Conservation (phyloP, 2,888 invertebrate species). For the Philopedon plagiatum region DNA sequence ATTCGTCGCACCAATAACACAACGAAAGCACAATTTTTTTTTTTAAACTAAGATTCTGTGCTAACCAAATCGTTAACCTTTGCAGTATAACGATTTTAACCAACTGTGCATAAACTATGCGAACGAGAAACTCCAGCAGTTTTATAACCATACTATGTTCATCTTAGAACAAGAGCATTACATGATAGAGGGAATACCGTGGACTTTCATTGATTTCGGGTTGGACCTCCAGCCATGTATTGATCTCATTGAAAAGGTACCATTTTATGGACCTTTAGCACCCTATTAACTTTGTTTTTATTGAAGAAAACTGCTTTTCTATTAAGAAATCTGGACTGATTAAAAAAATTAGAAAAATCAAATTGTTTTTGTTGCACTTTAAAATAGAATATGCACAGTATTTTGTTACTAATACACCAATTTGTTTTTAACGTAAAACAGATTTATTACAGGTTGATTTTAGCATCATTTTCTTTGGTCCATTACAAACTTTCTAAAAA, state of each 20-base stretch:
- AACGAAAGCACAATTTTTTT: not conserved
- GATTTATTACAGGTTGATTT: not conserved
- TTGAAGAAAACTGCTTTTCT: not conserved
- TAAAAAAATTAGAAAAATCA: not conserved
- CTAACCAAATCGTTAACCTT: slow-evolving; percentile 53
- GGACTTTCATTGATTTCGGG: slow-evolving; percentile 96
- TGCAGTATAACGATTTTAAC: slow-evolving; percentile 93
- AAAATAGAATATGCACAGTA: slow-evolving; percentile 51
- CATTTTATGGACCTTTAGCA: slow-evolving; percentile 15
- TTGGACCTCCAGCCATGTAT: slow-evolving; percentile 94
- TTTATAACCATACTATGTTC: slow-evolving; percentile 98
- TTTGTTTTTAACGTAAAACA: not conserved
- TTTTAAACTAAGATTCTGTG: slow-evolving; percentile 23
- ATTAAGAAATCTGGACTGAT: not conserved
- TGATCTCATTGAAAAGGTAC: slow-evolving; percentile 92
- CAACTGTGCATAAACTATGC: slow-evolving; percentile 97
- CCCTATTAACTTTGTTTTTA: not conserved
- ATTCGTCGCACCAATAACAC: not conserved
- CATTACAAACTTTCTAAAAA: no score
- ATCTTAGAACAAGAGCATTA: slow-evolving; percentile 96
- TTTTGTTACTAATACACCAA: not conserved
- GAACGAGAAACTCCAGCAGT: slow-evolving; percentile 95
- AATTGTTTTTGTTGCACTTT: slow-evolving; percentile 51
- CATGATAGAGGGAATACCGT: slow-evolving; percentile 90
- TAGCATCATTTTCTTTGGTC: no score